These are phyloP conservation scores for Kradibia gibbosae DNA, from an alignment of 1,140 invertebrate species.

Conservation along the genomic window DNA sequence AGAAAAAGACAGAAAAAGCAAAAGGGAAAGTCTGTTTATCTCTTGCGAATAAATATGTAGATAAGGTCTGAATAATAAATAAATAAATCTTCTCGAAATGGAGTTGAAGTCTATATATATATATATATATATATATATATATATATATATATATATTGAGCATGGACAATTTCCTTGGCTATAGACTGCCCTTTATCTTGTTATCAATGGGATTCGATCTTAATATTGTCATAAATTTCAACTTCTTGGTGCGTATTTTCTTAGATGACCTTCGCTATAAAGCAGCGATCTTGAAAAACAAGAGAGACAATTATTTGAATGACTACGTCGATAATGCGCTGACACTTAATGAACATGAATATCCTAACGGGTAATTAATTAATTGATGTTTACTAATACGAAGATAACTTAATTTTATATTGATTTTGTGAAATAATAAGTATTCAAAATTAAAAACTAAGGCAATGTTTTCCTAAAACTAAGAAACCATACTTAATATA, in stretches of 20 bases:
- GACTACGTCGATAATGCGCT: conserved; percentile 14
- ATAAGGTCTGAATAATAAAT: conserved; percentile 50
- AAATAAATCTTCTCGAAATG: conserved; percentile 47
- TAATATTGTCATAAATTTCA: conserved; percentile 48
- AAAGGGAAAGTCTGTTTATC: conserved; percentile 38
- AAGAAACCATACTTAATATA: too few species aligned
- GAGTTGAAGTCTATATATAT: conserved; percentile 6
- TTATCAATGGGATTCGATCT: conserved; percentile 40
- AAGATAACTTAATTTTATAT: too few species aligned
- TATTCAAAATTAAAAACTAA: too few species aligned
- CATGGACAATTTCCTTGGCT: conserved; percentile 41
- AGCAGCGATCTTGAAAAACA: background rate
- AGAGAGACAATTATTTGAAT: background rate
- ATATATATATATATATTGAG: too few species aligned
- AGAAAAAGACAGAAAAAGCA: background rate
- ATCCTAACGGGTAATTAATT: too few species aligned
- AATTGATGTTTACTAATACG: too few species aligned
- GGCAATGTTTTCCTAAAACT: too few species aligned
- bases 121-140: too few species aligned
- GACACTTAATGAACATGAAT: background rate
- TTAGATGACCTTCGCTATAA: background rate
- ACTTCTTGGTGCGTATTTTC: background rate
- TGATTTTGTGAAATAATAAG: too few species aligned
- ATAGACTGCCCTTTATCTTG: conserved; percentile 42
- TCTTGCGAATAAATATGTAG: conserved; percentile 49